phyloP scores from a whole-genome alignment of 2,113 vertebrate genomes.

The Morone saxatilis region DNA sequence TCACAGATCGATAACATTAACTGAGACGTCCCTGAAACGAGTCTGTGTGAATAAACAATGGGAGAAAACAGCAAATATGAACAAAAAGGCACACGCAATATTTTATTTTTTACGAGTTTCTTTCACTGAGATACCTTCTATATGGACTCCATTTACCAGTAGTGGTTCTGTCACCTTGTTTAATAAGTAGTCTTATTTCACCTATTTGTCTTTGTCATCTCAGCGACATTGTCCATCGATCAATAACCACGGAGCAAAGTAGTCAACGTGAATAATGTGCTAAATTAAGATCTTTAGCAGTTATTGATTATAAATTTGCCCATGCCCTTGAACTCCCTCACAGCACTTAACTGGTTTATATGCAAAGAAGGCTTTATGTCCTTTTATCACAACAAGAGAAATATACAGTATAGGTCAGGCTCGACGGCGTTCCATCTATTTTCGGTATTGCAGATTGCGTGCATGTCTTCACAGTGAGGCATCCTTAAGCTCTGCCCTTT shows the following conservation, averaged over 20 bases:
- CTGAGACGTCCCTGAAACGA: slow-evolving; percentile 31
- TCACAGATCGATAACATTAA: slow-evolving; percentile 71
- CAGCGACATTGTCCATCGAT: slow-evolving; percentile 68
- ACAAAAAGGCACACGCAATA: neutral
- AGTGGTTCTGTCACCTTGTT: slow-evolving; percentile 33
- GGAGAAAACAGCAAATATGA: neutral
- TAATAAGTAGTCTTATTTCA: slow-evolving; percentile 42
- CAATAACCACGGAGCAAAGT: slow-evolving; percentile 74
- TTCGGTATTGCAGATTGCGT: slow-evolving; percentile 32
- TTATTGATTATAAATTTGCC: slow-evolving; percentile 80
- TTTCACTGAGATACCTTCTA: neutral
- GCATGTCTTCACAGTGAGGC: slow-evolving; percentile 45
- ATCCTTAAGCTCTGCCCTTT: slow-evolving; percentile 58
- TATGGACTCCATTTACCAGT: neutral
- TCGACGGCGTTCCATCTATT: slow-evolving; percentile 33
- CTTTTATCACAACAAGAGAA: slow-evolving; percentile 41
- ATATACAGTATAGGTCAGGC: slow-evolving; percentile 47
- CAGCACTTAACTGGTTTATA: slow-evolving; percentile 63
- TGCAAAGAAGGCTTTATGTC: slow-evolving; percentile 49
- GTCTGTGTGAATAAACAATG: slow-evolving; percentile 42
- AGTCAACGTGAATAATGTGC: slow-evolving; percentile 80
- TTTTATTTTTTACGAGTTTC: neutral
- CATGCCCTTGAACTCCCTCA: slow-evolving; percentile 72
- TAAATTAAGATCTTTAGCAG: slow-evolving; percentile 77
- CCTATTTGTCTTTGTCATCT: slow-evolving; percentile 73